phyloP scores from a whole-genome alignment of 2,888 invertebrate species.

The Phytoseiulus persimilis region DNA sequence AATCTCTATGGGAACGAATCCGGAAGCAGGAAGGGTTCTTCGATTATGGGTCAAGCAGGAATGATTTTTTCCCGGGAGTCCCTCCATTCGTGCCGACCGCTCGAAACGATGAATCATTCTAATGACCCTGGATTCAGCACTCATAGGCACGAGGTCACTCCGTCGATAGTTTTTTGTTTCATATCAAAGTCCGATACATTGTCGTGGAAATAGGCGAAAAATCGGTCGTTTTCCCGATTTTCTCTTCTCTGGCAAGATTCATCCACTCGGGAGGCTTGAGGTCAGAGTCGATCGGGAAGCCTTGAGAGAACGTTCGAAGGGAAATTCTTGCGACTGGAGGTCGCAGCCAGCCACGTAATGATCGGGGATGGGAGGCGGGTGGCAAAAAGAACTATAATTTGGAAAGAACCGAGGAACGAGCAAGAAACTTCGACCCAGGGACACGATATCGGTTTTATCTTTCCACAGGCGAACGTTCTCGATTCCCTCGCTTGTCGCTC shows the following conservation, averaged over 20 bases:
- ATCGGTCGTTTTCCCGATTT: neutral
- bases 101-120: neutral
- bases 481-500: neutral
- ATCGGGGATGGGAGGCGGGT: neutral
- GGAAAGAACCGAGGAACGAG: neutral
- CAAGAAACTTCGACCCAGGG: neutral
- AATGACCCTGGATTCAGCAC: neutral
- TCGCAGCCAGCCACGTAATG: neutral
- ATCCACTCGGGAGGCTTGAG: neutral
- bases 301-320: neutral
- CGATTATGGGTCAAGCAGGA: neutral
- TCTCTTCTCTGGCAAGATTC: neutral
- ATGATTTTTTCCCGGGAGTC: neutral
- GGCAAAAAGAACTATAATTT: neutral
- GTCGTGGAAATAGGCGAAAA: neutral
- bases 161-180: neutral
- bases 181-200: neutral
- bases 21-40: neutral
- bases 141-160: neutral
- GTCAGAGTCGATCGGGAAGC: neutral
- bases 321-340: neutral
- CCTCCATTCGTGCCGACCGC: neutral
- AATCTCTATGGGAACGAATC: neutral
- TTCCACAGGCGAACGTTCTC: neutral
- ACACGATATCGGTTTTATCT: constrained; percentile 5